A percentile compares a stretch with the other conserved stretches of the same genome.
These are phyloP conservation scores for Macroglossus sobrinus DNA, from an alignment of 2,113 vertebrate species.

Conservation along the genomic window DNA sequence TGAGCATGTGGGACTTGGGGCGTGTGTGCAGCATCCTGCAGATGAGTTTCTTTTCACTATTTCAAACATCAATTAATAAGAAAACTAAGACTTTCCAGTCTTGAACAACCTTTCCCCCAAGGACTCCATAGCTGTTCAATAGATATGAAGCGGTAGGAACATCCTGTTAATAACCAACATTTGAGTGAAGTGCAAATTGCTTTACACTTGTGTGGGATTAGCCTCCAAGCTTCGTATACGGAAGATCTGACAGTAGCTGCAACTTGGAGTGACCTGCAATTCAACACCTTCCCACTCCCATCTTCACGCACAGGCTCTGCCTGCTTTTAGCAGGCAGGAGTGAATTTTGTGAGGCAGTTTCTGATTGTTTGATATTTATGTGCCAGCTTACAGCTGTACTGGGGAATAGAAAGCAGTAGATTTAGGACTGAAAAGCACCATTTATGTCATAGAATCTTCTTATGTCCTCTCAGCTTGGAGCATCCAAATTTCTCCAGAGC, in stretches of 20 bases:
- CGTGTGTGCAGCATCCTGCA: background rate
- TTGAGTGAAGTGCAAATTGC: conserved; percentile 73
- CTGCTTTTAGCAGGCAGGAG: background rate
- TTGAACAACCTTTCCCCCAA: conserved; percentile 48
- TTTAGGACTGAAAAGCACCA: background rate
- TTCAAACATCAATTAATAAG: conserved; percentile 62
- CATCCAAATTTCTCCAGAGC: background rate
- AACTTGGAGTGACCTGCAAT: conserved; percentile 57
- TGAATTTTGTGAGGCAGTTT: background rate
- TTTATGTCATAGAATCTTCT: background rate
- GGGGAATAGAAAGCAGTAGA: background rate
- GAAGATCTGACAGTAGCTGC: conserved; percentile 58
- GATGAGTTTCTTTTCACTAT: conserved; percentile 35
- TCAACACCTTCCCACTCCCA: conserved; percentile 19
- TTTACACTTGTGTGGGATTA: conserved; percentile 69
- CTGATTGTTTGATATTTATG: background rate
- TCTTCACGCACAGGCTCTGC: background rate
- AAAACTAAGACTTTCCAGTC: conserved; percentile 61
- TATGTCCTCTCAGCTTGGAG: background rate
- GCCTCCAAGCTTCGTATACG: conserved; percentile 26
- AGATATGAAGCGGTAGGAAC: conserved; percentile 54
- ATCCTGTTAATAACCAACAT: conserved; percentile 67
- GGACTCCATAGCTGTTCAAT: conserved; percentile 63
- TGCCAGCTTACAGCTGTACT: background rate
- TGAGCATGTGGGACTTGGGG: too few relatives aligned